phyloP scores from a whole-genome alignment of 2,113 vertebrate species.

The Eira barbara region DNA sequence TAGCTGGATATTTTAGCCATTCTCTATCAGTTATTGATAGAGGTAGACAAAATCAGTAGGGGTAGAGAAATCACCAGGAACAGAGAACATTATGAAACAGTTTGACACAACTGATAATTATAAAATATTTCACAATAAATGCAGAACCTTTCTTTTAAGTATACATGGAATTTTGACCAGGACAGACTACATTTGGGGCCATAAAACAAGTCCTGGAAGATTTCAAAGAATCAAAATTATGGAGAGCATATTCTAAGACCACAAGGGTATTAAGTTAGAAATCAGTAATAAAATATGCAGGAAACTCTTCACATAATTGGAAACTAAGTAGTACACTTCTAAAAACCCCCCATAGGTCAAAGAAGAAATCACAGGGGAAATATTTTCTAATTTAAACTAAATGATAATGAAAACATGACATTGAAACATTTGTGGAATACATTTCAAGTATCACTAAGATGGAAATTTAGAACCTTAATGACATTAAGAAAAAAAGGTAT shows the following conservation, averaged over 20 bases:
- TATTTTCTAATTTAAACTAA: background rate
- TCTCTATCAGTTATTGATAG: background rate
- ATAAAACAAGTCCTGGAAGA: background rate
- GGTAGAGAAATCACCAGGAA: background rate
- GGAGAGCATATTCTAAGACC: background rate
- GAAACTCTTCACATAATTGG: background rate
- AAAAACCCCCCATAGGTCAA: background rate
- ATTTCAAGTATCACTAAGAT: background rate
- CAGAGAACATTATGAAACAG: background rate
- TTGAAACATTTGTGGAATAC: background rate
- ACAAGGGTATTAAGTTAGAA: background rate
- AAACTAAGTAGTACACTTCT: background rate
- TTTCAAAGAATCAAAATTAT: background rate
- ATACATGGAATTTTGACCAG: background rate
- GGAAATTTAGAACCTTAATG: background rate
- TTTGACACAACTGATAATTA: background rate
- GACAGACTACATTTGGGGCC: background rate
- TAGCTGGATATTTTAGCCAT: background rate
- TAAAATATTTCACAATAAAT: background rate
- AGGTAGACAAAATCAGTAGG: background rate
- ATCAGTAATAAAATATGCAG: background rate
- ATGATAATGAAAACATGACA: background rate
- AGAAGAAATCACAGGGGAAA: background rate
- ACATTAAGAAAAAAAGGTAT: background rate
- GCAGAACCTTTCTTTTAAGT: background rate